Evolutionary conservation across 2,113 vertebrate species (phyloP).

Genomic region (Echinops telfairi): DNA sequence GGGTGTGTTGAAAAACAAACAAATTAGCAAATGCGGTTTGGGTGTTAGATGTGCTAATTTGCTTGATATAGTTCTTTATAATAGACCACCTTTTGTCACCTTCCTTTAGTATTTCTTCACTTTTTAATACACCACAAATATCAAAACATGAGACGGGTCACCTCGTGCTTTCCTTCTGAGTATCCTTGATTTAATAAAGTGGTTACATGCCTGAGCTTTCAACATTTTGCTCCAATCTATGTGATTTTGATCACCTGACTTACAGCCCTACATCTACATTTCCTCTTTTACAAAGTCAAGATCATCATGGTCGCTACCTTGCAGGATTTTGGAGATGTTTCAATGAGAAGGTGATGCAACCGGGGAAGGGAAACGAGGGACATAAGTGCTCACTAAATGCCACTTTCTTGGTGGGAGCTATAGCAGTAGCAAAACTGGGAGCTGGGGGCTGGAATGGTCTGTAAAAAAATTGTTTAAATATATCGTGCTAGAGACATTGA

Average conservation of each 20-base stretch:
- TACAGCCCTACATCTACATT: not conserved
- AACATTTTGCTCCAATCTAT: not conserved
- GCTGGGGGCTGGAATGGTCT: not conserved
- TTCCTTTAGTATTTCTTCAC: not conserved
- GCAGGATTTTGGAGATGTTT: not conserved
- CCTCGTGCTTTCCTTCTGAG: not conserved
- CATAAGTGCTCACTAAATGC: not conserved
- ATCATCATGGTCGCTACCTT: not conserved
- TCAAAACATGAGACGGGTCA: not conserved
- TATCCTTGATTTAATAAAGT: not conserved
- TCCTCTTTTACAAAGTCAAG: not conserved
- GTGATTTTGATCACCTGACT: not conserved
- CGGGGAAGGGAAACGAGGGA: not conserved
- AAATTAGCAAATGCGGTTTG: not conserved
- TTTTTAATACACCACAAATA: slow-evolving; percentile 1
- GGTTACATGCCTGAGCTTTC: not conserved
- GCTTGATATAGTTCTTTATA: slow-evolving; percentile 33
- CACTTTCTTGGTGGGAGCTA: not conserved
- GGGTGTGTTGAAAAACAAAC: not conserved
- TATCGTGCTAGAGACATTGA: not conserved
- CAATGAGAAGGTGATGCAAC: not conserved
- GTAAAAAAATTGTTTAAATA: not conserved
- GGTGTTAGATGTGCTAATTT: slow-evolving; percentile 9
- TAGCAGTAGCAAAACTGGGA: not conserved
- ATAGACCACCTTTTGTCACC: not conserved